Evolutionary conservation across 2,113 vertebrate genomes (phyloP), one percentile per base, ranked within the genome.

Genomic region (Struthidea cinerea): DNA sequence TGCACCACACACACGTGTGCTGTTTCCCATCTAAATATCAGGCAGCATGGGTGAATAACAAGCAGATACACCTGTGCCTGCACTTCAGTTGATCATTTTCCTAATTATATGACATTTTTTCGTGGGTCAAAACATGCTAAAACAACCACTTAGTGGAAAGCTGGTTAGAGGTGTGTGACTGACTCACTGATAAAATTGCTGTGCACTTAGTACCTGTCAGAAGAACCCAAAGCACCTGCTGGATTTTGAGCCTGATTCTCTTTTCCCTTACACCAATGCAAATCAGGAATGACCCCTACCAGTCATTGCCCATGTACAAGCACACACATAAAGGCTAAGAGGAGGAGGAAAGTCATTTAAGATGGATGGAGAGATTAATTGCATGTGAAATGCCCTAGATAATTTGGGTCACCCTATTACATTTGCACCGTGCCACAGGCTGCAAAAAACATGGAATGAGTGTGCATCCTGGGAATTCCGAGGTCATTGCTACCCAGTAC

Each of bases 21-120:
- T 75, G 49, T 74, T 94, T 83, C 30, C 37, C 33, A 44, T 55
- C 24, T 80, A 84, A 96, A 95, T 77, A 93, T 77, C 84, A 70
- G 9, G 28, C 67, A 88, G 70, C 32, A 61, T 8, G 17, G 52
- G 44, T 91, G 93, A 96, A 93, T 67, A 94, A 76, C 61, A 95
- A 95, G 77, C n/a, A 88, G 61, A 82, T 21, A 59, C 82, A 86
- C 84, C 82, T 93, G 87, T 59, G 47, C 56, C 78, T 74, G 63
- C 50, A 70, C 42, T 94, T 86, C 63, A 86, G n/a, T 59, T 91
- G 70, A 90, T 95, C 4, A 55, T 87, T 95, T 93, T 85, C 71
- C 57, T 94, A 87, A 94, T 96, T 94, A 91, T 52, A 50, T 71
- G 52, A 44, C 57, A 81, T 68, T 59, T 87, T 78, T 94, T 33